These are phyloP conservation scores for Nycticryphes semicollaris DNA, from an alignment of 2,113 vertebrate species.

Conservation along the genomic window DNA sequence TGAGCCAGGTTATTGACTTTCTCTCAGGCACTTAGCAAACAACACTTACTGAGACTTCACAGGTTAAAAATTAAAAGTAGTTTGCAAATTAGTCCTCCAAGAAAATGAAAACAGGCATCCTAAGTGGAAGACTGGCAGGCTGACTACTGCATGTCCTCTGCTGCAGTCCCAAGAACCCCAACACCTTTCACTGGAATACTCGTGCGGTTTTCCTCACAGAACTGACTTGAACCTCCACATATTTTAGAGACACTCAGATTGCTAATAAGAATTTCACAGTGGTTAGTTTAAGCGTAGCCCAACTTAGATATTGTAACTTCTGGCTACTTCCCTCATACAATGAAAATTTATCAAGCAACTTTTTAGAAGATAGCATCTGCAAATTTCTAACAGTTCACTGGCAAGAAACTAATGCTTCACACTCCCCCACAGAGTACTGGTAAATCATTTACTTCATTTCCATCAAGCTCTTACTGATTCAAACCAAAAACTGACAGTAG, in stretches of 20 bases:
- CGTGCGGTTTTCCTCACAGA: not conserved
- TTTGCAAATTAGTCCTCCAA: not conserved
- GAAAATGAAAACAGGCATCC: not conserved
- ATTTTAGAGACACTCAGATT: not conserved
- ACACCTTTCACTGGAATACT: not conserved
- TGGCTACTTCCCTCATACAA: not conserved
- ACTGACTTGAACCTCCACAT: not conserved
- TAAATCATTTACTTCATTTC: not conserved
- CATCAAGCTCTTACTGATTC: not conserved
- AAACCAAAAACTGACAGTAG: not conserved
- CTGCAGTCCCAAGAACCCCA: not conserved
- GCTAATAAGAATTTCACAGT: not conserved
- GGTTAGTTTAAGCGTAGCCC: not conserved
- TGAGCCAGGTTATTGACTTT: not conserved
- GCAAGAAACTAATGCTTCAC: slow-evolving; percentile 19
- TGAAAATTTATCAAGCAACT: not conserved
- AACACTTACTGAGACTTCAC: not conserved
- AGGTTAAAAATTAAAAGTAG: not conserved
- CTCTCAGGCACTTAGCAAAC: not conserved
- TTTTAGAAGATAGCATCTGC: not conserved
- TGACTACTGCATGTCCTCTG: not conserved
- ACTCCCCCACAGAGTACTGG: not conserved
- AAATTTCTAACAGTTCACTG: not conserved
- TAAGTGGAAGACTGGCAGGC: not conserved
- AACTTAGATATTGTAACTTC: not conserved